A percentile compares a stretch with the other conserved stretches of the same genome.
Evolutionary conservation across 2,888 invertebrate species (phyloP).

Genomic region (Escarpia spicata): DNA sequence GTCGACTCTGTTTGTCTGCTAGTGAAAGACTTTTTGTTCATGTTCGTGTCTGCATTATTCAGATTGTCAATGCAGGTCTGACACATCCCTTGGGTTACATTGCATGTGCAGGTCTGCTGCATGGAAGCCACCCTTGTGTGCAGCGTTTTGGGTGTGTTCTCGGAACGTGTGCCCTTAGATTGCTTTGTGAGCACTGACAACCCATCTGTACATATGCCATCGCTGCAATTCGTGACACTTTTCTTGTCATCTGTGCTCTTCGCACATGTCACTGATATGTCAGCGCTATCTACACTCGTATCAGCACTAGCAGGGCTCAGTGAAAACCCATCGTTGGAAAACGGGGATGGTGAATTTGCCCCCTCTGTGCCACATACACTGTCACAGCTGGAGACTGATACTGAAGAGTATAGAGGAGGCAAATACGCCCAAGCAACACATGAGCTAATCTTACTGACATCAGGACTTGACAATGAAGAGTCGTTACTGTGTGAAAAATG

Average conservation of each 20-base stretch:
- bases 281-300: neutral
- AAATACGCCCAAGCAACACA: too few species aligned
- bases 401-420: too few species aligned
- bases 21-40: neutral
- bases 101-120: neutral
- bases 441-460: neutral
- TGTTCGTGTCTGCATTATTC: neutral
- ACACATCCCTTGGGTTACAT: neutral
- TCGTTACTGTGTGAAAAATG: too few species aligned
- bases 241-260: neutral
- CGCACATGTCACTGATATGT: neutral
- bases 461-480: neutral
- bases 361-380: too few species aligned
- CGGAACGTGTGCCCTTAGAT: neutral
- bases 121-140: neutral
- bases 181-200: neutral
- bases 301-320: neutral
- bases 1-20: neutral
- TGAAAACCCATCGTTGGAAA: too few species aligned
- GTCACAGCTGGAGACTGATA: too few species aligned
- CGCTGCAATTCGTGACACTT: neutral
- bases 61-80: neutral
- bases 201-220: neutral
- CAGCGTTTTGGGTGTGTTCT: neutral
- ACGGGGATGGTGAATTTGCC: too few species aligned